Percentiles rank a stretch among this genome's conserved stretches.
Evolutionary conservation across 1,140 invertebrate species (phyloP).

Genomic region (Bombus haemorrhoidalis): DNA sequence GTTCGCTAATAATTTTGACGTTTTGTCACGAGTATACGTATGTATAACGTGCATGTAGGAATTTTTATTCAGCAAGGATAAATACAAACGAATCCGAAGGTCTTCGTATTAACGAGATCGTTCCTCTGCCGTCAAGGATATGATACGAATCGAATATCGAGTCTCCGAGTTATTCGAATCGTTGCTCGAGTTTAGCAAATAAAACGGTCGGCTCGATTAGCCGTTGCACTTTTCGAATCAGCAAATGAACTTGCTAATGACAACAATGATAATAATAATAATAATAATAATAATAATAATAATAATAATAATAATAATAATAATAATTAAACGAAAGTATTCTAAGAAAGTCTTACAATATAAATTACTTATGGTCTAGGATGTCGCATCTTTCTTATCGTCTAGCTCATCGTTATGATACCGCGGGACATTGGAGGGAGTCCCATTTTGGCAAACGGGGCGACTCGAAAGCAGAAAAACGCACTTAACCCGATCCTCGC

Average conservation of each 20-base stretch:
- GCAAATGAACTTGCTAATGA: constrained; percentile 53
- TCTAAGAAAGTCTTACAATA: constrained; percentile 59
- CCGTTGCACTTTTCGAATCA: constrained; percentile 46
- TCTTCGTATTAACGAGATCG: constrained; percentile 15
- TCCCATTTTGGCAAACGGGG: constrained; percentile 13
- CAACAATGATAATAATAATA: constrained; percentile 58
- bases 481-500: background rate
- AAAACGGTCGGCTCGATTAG: constrained; percentile 8
- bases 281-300: constrained; percentile 43
- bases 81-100: constrained; percentile 25
- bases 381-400: constrained; percentile 58
- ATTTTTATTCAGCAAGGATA: background rate
- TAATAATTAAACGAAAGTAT: constrained; percentile 56
- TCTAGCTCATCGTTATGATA: constrained; percentile 52
- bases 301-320: constrained; percentile 59
- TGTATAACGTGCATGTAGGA: background rate
- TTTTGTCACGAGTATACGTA: background rate
- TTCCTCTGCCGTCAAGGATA: background rate
- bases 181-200: constrained; percentile 3
- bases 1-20: background rate
- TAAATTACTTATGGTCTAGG: constrained; percentile 59
- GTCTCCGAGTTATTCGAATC: constrained; percentile 19
- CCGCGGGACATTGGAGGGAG: constrained; percentile 8
- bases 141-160: constrained; percentile 5
- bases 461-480: background rate